Conservation (phyloP, 2,888 invertebrate species). For the Caenorhabditis zanzibari region DNA sequence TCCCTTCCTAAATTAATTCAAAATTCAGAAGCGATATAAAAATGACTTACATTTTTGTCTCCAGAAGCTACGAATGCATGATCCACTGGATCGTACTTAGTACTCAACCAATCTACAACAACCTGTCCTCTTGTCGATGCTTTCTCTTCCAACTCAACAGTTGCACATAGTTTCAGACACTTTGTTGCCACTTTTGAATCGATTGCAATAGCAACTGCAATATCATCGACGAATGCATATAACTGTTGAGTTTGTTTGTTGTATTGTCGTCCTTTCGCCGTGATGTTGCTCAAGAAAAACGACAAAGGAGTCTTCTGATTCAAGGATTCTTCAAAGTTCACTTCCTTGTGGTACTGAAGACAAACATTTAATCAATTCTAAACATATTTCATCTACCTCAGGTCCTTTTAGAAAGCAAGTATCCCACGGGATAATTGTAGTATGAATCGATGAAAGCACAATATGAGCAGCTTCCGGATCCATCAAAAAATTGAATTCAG, state of each 20-base stretch:
- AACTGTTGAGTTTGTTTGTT: conserved; percentile 27
- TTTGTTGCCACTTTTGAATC: conserved; percentile 73
- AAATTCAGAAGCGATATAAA: neutral
- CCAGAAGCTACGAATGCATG: conserved; percentile 16
- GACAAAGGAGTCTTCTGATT: conserved; percentile 63
- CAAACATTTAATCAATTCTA: neutral
- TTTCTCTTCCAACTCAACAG: conserved; percentile 75
- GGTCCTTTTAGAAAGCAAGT: conserved; percentile 74
- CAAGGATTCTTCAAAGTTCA: conserved; percentile 75
- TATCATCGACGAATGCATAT: conserved; percentile 81
- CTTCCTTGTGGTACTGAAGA: conserved; percentile 68
- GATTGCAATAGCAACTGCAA: conserved; percentile 83
- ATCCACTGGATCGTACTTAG: conserved; percentile 35
- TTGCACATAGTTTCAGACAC: conserved; percentile 72
- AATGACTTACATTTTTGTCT: conserved; percentile 45
- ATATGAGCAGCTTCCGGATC: conserved; percentile 91
- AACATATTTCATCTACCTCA: conserved; percentile 52
- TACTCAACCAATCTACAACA: conserved; percentile 64
- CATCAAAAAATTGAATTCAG: conserved; percentile 89
- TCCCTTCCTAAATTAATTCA: conserved; percentile 30
- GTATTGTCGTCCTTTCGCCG: conserved; percentile 42
- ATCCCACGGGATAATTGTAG: conserved; percentile 89
- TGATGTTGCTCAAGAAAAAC: conserved; percentile 65
- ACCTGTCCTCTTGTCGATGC: conserved; percentile 68
- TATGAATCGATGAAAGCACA: conserved; percentile 87